Evolutionary conservation across 2,888 invertebrate species (phyloP).

Genomic region (Branchellion lobata): DNA sequence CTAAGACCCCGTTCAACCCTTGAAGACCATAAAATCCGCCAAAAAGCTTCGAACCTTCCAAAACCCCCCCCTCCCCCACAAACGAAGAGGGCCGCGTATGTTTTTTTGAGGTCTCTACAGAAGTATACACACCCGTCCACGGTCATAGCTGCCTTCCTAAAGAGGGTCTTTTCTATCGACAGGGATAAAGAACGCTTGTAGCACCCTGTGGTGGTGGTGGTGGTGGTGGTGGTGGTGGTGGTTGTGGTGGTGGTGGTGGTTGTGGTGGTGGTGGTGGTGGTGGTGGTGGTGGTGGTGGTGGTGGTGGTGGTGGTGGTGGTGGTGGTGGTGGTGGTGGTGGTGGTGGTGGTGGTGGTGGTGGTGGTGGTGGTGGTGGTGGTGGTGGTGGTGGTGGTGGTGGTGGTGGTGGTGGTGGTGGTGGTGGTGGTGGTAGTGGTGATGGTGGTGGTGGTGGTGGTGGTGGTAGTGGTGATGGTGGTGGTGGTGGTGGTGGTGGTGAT

Average conservation of each 20-base stretch:
- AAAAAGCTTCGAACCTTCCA: too few relatives aligned
- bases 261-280: too few relatives aligned
- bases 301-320: conserved; percentile 14
- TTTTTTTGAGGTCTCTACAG: conserved; percentile 32
- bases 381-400: conserved; percentile 11
- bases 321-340: conserved; percentile 14
- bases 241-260: too few relatives aligned
- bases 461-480: too few relatives aligned
- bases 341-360: too few relatives aligned
- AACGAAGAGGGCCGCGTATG: conserved; percentile 18
- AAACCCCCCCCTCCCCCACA: too few relatives aligned
- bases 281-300: conserved; percentile 14
- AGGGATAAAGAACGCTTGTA: background rate
- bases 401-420: conserved; percentile 14
- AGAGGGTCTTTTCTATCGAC: background rate
- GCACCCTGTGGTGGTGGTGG: background rate
- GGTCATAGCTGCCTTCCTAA: background rate
- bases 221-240: too few relatives aligned
- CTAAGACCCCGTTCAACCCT: too few relatives aligned
- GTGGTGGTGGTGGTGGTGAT: too few relatives aligned
- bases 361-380: conserved; percentile 14
- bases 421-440: conserved; percentile 11
- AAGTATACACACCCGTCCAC: conserved; percentile 37
- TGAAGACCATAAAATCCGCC: too few relatives aligned
- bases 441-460: too few relatives aligned